Conservation (phyloP, 2,113 vertebrate genomes). For the Eolophus roseicapilla region DNA sequence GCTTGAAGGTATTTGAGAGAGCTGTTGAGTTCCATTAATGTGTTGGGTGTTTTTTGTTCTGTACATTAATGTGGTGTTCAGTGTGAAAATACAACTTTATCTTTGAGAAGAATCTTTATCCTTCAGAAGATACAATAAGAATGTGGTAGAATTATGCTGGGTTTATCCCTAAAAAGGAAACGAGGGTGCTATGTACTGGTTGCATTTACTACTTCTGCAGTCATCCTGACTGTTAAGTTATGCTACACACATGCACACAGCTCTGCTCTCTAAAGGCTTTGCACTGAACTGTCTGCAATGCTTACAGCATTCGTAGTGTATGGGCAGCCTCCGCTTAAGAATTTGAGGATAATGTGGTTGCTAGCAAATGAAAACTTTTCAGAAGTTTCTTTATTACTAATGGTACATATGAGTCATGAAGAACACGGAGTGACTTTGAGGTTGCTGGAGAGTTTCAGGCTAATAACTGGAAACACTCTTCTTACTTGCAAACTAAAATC, state of each 20-base stretch:
- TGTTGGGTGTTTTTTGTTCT: neutral
- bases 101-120: neutral
- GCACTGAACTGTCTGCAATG: neutral
- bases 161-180: neutral
- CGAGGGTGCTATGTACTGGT: fast-evolving
- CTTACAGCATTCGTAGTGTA: neutral
- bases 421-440: neutral
- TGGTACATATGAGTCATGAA: neutral
- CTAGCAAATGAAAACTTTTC: neutral
- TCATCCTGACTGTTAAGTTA: neutral
- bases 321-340: neutral
- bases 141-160: neutral
- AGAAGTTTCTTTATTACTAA: neutral
- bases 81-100: neutral
- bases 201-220: neutral
- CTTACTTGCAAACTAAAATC: neutral
- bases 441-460: neutral
- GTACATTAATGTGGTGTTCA: neutral
- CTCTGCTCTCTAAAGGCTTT: neutral
- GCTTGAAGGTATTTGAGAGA: neutral
- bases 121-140: neutral
- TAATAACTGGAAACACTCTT: neutral
- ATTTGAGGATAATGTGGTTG: neutral
- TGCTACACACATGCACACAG: fast-evolving
- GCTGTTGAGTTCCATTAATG: neutral